Base-by-base conservation (phyloP, 2,888 invertebrate genomes). In the Adineta ricciae region DNA sequence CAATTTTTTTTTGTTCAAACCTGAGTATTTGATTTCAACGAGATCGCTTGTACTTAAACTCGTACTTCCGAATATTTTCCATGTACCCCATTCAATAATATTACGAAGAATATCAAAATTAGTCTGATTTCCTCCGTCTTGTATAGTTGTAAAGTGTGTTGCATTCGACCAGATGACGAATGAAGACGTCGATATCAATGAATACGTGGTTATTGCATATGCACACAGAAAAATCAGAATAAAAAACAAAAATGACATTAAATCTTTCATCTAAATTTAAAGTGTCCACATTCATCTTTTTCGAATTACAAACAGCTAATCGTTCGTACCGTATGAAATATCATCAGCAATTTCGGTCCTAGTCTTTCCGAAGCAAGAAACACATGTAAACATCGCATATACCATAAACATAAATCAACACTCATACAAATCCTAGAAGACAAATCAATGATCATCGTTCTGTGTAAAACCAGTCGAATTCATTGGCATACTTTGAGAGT, bases 311-410 rank as follows among this genome's bases (percentile, higher is more conserved):
- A 83, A 49, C 21, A 83, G 56, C 21, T 83, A 54, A 5, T 46
- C 8, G 11, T 8, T 46, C 24, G 64, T 41, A 85, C 84, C 83
- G 83, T 85, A 73, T 85, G 83, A 46, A 83, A 83, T 54, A 85
- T 85, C 85, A 85, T 85, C 36, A 85, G 50, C 36, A 85, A 64
- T 78, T 85, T 85, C 4, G 83, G 83, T 27, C 85, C 85, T 16
- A 85, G 27, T 85, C 38, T 83, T 49, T 85, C 73, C 19, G 73
- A 84, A 3, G 73, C 85, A 41, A 85, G 78, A 50, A 83, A 85
- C 7, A 85, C 49, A 72, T 85, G 85, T 50, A 85, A 82, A 21
- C 83, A 56, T 56, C 85, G 72, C 24, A 85, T 49, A 41, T 85
- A 85, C 85, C 85, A 85, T 32, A 85, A 36, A 46, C 72, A 84